Base-by-base conservation (phyloP, 2,888 invertebrate species). In the Nowickia ferox region DNA sequence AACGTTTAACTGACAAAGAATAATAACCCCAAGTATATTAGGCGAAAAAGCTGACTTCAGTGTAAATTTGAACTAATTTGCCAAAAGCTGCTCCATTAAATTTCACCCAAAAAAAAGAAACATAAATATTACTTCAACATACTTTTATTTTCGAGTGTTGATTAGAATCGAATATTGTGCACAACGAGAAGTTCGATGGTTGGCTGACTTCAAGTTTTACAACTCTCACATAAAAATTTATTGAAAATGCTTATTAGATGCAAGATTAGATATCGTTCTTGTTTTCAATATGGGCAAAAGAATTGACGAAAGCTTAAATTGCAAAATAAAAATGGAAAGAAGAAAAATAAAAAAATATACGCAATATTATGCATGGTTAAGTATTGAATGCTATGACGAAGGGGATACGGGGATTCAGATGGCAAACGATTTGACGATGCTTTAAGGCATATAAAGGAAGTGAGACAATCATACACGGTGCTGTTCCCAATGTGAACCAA, bases 161-260 rank as follows among this genome's bases (percentile, higher is more conserved):
- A 40, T 38, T 17, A n/a, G 46, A 55, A 48, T 40, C 6, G 17
- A 53, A 59, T 42, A 42, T 10, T n/a, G 1, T 17, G 19, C 15
- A 66, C 15, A 59, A 22, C 10, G 44, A 65, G n/a, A 61, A 59
- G 44, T 68, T 42, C 40, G 22, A 40, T 77, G 72, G 22, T 19
- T 79, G 59, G 89, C 89, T 89, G 90, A 90, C 89, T 91, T 89
- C 88, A 88, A 63, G 88, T 91, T 88, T 92, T 92, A 87, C 79
- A 87, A 80, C 87, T 79, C 55, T 74, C 89, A 87, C 91, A 92
- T 91, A 91, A 91, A 91, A 91, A 90, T 91, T 92, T 91, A 91
- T 91, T 91, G 91, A 92, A 91, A 91, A 91, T 91, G 91, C 91
- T 91, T 91, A 92, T 91, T 92, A 91, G 92, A 91, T 92, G 90